Evolutionary conservation across 2,113 vertebrate species (phyloP), one percentile per base, ranked within the genome.

Genomic region (Gasterosteus nipponicus): DNA sequence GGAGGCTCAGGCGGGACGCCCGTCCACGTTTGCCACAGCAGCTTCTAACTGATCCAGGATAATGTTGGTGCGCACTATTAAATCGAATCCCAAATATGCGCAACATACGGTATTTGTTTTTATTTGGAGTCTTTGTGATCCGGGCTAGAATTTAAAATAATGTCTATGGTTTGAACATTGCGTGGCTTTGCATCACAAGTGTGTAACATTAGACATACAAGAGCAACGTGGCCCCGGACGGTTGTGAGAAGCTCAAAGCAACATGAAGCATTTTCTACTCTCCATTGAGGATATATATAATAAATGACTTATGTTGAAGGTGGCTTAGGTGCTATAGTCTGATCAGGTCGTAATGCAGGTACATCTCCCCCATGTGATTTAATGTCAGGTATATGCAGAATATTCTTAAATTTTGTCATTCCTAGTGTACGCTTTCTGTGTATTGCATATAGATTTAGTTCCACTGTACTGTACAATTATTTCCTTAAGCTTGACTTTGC

Each of bases 1-100:
- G 41, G 68, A 81, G 44, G 61, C 61, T 29, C 68, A 53, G 41
- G n/a, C 58, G 16, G 75, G 44, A 75, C 49, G 44, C 38, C 38
- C 22, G 14, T 5, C 47, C 7, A 0, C 0, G 26, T 64, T 44
- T 19, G 22, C 51, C 41, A n/a, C 46, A 56, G 57, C 39, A 65
- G 51, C 59, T 54, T 15, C 54, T 7, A 38, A 58, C 57, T 12
- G 73, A 78, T 59, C 64, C 31, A 15, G 33, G 63, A 44, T 6
- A 19, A 64, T 42, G 44, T 11, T 29, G 22, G 11, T 61, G 38
- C 10, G 22, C 46, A 53, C 0, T 0, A 16, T 76, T 41, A 19
- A 0, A 51, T 51, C 7, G 11, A 47, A 31, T 57, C 15, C 59
- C 53, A 2, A 18, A 8, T 54, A 18, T 33, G 9, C 15, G 9